These are phyloP conservation scores for Callipepla squamata DNA, from an alignment of 2,113 vertebrate genomes.

Conservation along the genomic window DNA sequence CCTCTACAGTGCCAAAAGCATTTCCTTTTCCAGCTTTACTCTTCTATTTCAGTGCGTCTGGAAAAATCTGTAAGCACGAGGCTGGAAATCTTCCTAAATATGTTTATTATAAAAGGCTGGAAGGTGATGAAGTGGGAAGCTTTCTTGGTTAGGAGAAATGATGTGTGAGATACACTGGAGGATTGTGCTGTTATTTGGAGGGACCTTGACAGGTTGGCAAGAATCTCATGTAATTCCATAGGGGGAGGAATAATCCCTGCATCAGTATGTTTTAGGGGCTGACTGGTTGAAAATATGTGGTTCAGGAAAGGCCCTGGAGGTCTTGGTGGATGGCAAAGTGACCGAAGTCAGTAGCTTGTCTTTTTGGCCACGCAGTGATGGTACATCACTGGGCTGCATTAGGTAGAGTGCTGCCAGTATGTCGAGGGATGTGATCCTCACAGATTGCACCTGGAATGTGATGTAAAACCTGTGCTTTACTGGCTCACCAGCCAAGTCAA, in stretches of 20 bases:
- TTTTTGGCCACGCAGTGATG: background rate
- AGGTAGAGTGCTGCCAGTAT: background rate
- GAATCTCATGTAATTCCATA: background rate
- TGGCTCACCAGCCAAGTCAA: fast-evolving
- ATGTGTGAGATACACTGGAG: fast-evolving
- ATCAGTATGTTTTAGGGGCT: background rate
- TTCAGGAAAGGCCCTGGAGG: background rate
- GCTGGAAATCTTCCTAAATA: background rate
- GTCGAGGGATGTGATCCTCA: background rate
- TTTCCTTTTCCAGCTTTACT: background rate
- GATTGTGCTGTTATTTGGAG: background rate
- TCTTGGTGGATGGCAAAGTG: background rate
- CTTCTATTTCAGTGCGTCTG: background rate
- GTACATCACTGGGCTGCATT: background rate
- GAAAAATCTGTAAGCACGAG: background rate
- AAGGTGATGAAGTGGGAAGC: background rate
- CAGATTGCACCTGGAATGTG: background rate
- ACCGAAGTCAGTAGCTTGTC: background rate
- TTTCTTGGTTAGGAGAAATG: background rate
- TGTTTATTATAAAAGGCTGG: background rate
- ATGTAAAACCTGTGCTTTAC: too few relatives aligned
- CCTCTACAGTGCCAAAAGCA: background rate
- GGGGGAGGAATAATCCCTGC: background rate
- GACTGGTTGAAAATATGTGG: background rate
- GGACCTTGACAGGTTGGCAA: background rate